A percentile compares a stretch with the other conserved stretches of the same genome.
Conservation (phyloP, 2,797 vertebrate species). For the Argya squamiceps region DNA sequence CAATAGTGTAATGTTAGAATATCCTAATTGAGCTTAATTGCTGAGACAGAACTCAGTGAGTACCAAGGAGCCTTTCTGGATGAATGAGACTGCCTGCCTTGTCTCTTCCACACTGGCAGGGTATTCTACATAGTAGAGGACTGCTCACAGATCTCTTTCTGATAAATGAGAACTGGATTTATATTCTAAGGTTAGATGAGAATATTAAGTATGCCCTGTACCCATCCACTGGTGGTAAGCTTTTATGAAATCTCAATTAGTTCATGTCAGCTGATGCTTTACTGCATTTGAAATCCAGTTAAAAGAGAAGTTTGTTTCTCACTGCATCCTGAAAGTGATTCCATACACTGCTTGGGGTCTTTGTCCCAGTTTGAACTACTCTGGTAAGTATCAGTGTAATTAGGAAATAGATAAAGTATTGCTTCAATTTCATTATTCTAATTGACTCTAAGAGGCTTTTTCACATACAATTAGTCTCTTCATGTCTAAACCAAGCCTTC, state of each 20-base stretch:
- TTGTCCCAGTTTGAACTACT: neutral
- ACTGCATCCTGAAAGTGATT: neutral
- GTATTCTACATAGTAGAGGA: neutral
- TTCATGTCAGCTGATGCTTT: neutral
- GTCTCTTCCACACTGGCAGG: neutral
- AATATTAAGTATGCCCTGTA: neutral
- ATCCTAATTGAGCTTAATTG: constrained; percentile 33
- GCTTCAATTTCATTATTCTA: constrained; percentile 20
- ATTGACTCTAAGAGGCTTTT: constrained; percentile 15
- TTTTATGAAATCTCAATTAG: constrained; percentile 5
- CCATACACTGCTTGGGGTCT: neutral
- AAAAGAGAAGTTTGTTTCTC: neutral
- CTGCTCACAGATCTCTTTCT: neutral
- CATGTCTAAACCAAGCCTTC: neutral
- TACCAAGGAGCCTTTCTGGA: neutral
- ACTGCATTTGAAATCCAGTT: neutral
- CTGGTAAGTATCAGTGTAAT: neutral
- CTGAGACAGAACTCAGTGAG: neutral
- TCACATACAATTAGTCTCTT: neutral
- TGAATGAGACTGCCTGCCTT: neutral
- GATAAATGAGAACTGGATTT: neutral
- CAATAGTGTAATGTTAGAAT: neutral
- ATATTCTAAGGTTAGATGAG: neutral
- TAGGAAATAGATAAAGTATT: constrained; percentile 15
- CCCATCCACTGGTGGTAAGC: neutral